Evolutionary conservation across 2,113 vertebrate species (phyloP).

Genomic region (Colistium nudipinnis): DNA sequence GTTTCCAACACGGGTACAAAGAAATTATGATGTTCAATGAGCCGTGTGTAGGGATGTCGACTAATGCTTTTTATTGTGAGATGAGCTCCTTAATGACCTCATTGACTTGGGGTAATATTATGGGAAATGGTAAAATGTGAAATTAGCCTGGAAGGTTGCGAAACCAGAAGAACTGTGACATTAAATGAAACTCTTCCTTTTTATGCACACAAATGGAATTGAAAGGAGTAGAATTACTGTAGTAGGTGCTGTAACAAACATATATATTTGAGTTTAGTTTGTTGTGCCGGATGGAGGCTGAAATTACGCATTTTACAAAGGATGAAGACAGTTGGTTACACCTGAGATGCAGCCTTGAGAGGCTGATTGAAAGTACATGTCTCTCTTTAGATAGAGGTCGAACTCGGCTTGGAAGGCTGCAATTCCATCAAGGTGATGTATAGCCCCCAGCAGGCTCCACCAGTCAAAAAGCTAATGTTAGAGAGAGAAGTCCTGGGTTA

Average conservation of each 20-base stretch:
- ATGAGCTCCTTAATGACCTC: constrained; percentile 7
- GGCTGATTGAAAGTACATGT: background rate
- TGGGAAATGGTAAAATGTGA: constrained; percentile 22
- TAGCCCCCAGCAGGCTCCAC: background rate
- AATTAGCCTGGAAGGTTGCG: background rate
- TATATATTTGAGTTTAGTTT: background rate
- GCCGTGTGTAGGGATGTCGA: background rate
- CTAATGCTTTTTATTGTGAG: constrained; percentile 18
- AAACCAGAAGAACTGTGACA: background rate
- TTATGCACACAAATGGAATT: background rate
- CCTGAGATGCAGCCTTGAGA: constrained; percentile 13
- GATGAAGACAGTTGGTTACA: background rate
- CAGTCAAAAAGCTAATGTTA: background rate
- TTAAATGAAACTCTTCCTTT: constrained; percentile 16
- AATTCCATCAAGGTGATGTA: too few relatives aligned
- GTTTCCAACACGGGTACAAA: background rate
- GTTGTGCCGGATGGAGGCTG: background rate
- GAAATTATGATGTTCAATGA: constrained; percentile 14
- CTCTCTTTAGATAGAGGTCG: background rate
- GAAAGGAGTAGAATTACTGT: background rate
- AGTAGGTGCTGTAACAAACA: background rate
- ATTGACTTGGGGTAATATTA: constrained; percentile 18
- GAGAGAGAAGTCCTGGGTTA: background rate
- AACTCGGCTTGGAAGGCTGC: too few relatives aligned
- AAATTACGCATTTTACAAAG: constrained; percentile 21